Conservation (phyloP, 2,888 invertebrate species). For the Agrotis ipsilon region DNA sequence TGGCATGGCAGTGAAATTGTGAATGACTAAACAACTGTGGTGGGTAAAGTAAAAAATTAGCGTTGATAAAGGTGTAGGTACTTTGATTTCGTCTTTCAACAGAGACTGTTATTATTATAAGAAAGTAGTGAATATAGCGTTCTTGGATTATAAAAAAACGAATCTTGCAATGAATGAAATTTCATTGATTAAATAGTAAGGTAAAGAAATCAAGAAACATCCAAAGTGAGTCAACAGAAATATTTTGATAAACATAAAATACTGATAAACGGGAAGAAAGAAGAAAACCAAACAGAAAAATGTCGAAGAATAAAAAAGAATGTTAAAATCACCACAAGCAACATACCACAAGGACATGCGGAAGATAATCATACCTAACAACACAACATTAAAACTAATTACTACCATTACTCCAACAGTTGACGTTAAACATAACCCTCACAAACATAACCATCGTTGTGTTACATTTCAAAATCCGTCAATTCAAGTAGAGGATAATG, state of each 20-base stretch:
- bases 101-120: not conserved
- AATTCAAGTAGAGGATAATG: slow-evolving; percentile 66
- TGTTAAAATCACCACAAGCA: not conserved
- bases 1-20: slow-evolving; percentile 18
- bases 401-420: slow-evolving; percentile 25
- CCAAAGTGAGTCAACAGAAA: not conserved
- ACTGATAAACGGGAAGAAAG: not conserved
- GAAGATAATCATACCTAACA: not conserved
- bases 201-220: not conserved
- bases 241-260: not conserved
- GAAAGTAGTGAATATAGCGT: no score
- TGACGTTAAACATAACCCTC: slow-evolving; percentile 48
- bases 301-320: not conserved
- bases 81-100: not conserved
- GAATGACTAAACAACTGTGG: slow-evolving; percentile 26
- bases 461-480: slow-evolving; percentile 64
- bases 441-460: slow-evolving; percentile 43
- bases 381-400: slow-evolving; percentile 17
- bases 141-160: not conserved
- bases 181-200: not conserved
- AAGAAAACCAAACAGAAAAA: not conserved
- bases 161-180: no score
- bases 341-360: accelerated
- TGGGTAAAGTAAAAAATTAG: slow-evolving; percentile 3
- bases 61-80: no score